Conservation (phyloP, 2,888 invertebrate genomes). For the Limenitis camilla region DNA sequence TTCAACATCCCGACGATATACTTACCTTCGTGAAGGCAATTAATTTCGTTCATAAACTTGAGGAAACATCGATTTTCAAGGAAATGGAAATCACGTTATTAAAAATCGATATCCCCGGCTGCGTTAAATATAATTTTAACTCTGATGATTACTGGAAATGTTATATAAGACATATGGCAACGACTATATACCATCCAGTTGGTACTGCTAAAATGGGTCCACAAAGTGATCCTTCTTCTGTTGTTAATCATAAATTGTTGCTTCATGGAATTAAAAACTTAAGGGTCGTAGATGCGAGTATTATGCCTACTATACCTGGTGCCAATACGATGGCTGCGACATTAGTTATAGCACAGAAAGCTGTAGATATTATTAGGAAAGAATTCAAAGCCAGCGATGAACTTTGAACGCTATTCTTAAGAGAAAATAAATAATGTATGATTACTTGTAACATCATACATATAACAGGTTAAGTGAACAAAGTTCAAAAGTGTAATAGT, state of each 20-base stretch:
- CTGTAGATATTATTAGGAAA: slow-evolving; percentile 55
- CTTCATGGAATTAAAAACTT: slow-evolving; percentile 72
- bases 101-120: slow-evolving; percentile 43
- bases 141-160: slow-evolving; percentile 73
- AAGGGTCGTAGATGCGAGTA: slow-evolving; percentile 65
- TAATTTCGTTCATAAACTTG: slow-evolving; percentile 44
- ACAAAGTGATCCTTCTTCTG: slow-evolving; percentile 49
- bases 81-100: slow-evolving; percentile 43
- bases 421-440: too few species aligned
- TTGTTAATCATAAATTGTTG: slow-evolving; percentile 65
- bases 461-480: too few species aligned
- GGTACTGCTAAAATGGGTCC: slow-evolving; percentile 82
- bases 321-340: slow-evolving; percentile 75
- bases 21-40: slow-evolving; percentile 54
- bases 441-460: too few species aligned
- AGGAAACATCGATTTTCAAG: slow-evolving; percentile 51
- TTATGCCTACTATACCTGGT: slow-evolving; percentile 70
- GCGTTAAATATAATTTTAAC: slow-evolving; percentile 37
- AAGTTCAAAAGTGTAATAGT: too few species aligned
- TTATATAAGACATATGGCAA: slow-evolving; percentile 66
- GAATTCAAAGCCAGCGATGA: slow-evolving; percentile 36
- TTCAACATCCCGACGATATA: slow-evolving; percentile 71
- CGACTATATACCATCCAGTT: slow-evolving; percentile 78
- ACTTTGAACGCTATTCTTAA: slow-evolving; percentile 32
- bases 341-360: slow-evolving; percentile 68